These are phyloP conservation scores for Heliconius eleuchia DNA, from an alignment of 1,140 invertebrate genomes.

Conservation along the genomic window DNA sequence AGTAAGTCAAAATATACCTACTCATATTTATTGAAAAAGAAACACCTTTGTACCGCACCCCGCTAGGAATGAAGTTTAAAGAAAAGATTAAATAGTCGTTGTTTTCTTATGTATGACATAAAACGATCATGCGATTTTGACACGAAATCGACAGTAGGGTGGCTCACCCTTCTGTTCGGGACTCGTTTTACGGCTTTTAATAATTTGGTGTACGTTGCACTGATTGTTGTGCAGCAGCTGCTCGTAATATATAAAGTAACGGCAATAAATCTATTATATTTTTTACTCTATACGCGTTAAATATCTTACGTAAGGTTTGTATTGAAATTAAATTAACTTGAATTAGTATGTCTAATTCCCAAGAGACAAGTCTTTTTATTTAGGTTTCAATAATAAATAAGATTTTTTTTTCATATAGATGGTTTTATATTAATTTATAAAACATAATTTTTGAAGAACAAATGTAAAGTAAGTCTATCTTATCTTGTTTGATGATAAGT, in stretches of 20 bases:
- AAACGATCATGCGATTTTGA: constrained; percentile 68
- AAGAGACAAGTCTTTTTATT: too few relatives aligned
- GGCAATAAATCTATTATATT: constrained; percentile 50
- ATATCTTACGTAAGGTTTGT: background rate
- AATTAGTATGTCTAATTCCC: too few relatives aligned
- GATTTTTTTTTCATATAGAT: too few relatives aligned
- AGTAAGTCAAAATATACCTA: too few relatives aligned
- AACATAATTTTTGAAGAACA: too few relatives aligned
- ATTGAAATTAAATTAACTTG: background rate
- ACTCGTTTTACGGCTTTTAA: constrained; percentile 80
- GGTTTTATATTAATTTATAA: too few relatives aligned
- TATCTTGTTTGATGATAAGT: constrained; percentile 37
- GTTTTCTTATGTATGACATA: constrained; percentile 37
- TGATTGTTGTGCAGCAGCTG: constrained; percentile 76
- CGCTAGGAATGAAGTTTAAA: background rate
- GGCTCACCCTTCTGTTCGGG: constrained; percentile 70
- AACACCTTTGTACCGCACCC: background rate
- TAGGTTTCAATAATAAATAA: too few relatives aligned
- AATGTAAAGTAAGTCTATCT: too few relatives aligned
- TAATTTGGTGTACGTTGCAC: constrained; percentile 77
- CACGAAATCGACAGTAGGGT: constrained; percentile 67
- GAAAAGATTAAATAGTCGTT: background rate
- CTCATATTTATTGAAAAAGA: background rate
- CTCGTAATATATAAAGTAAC: constrained; percentile 66
- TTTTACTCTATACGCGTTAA: background rate